Evolutionary conservation across 2,113 vertebrate species (phyloP).

Genomic region (Brachyistius frenatus): DNA sequence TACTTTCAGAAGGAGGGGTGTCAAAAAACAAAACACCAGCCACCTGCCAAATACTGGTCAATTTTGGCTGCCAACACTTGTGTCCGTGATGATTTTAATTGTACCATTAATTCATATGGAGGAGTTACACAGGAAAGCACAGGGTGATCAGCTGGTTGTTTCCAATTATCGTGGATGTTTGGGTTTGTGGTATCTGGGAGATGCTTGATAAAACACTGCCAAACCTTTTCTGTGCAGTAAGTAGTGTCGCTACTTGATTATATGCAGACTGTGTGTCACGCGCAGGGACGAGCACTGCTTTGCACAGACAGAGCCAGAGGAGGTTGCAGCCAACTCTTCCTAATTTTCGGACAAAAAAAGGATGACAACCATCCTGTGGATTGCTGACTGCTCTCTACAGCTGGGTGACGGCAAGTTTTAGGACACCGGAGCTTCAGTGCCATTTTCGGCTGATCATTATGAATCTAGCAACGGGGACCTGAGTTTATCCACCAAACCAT

Average conservation of each 20-base stretch:
- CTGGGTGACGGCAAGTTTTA: not conserved
- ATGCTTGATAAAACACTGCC: not conserved
- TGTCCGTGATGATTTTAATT: conserved; percentile 19
- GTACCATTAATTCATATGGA: not conserved
- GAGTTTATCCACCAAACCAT: conserved; percentile 11
- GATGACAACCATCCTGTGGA: not conserved
- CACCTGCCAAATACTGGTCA: conserved; percentile 20
- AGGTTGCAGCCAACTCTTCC: not conserved
- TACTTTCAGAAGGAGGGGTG: conserved; percentile 12
- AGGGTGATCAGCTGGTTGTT: not conserved
- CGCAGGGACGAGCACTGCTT: not conserved
- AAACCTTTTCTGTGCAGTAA: not conserved
- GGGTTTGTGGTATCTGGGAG: not conserved
- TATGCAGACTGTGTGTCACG: not conserved
- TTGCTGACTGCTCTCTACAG: not conserved
- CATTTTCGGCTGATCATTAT: conserved; percentile 1
- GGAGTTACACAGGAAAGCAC: not conserved
- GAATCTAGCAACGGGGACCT: not conserved
- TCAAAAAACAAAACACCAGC: conserved; percentile 2
- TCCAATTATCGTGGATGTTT: not conserved
- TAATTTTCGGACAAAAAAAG: not conserved
- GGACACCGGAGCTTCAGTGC: not conserved
- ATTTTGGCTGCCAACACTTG: not conserved
- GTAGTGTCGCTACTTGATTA: not conserved
- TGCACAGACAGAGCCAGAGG: not conserved